phyloP scores from a whole-genome alignment of 2,113 vertebrate genomes.

The human (Homo sapiens) region DNA sequence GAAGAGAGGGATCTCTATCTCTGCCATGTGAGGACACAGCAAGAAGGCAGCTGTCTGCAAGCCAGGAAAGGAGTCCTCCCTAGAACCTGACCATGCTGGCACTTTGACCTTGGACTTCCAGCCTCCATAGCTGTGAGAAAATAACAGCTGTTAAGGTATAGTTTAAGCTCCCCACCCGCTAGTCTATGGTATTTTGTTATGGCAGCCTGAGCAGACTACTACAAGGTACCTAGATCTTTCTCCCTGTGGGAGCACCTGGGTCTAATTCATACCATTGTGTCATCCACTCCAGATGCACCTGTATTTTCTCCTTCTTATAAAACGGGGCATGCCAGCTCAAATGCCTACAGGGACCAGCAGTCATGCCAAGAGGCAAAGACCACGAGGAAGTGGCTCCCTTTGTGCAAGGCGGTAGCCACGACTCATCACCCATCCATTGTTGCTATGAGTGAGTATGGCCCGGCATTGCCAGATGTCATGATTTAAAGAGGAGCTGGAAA shows the following conservation, averaged over 20 bases:
- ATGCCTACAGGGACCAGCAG: neutral
- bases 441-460: neutral
- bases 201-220: neutral
- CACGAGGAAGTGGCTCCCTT: fast-evolving
- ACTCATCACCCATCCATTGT: neutral
- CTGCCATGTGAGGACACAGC: neutral
- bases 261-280: neutral
- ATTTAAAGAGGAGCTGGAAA: neutral
- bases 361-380: neutral
- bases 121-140: neutral
- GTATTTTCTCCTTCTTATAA: neutral
- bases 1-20: neutral
- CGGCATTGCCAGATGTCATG: neutral
- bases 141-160: no score
- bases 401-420: neutral
- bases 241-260: neutral
- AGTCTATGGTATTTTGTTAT: neutral
- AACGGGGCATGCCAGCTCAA: fast-evolving
- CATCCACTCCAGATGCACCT: neutral
- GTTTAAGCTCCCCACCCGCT: neutral
- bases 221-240: neutral
- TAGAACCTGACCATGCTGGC: neutral
- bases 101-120: neutral
- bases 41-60: neutral
- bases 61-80: neutral